Conservation (phyloP, 1,140 invertebrate species). For the Conus betulinus region DNA sequence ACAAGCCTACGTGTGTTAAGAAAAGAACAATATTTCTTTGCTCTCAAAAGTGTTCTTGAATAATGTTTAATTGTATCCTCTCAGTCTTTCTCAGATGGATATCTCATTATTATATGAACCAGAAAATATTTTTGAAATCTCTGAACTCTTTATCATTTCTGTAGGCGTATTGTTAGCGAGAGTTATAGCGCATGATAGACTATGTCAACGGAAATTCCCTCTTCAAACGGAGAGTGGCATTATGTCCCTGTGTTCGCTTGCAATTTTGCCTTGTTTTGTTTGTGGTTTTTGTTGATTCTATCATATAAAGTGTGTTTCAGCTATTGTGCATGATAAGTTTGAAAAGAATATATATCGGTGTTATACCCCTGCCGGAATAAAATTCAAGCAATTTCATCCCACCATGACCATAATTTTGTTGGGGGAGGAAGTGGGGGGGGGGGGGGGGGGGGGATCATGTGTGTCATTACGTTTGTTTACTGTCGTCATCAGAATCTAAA, state of each 20-base stretch:
- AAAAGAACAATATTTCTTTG: not conserved
- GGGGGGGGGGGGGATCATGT: not conserved
- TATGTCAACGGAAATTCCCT: not conserved
- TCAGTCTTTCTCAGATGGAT: not conserved
- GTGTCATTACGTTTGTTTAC: too few relatives aligned
- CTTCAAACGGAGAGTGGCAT: not conserved
- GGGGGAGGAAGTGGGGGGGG: not conserved
- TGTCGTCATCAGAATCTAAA: too few relatives aligned
- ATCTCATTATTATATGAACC: not conserved
- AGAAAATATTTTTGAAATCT: not conserved
- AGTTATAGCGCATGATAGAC: not conserved
- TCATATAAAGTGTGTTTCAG: too few relatives aligned
- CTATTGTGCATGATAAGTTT: too few relatives aligned
- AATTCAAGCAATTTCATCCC: too few relatives aligned
- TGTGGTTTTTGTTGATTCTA: too few relatives aligned
- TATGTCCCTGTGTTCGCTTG: too few relatives aligned
- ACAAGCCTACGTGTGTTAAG: not conserved
- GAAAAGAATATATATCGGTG: too few relatives aligned
- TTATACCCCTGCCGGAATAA: too few relatives aligned
- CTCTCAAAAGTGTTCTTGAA: not conserved
- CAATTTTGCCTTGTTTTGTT: too few relatives aligned
- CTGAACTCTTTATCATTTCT: constrained; percentile 25
- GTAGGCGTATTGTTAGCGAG: constrained; percentile 15
- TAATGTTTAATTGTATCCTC: too few relatives aligned
- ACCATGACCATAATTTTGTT: too few relatives aligned